Percentiles rank a stretch among this genome's conserved stretches.
These are phyloP conservation scores for Stichopus horrens DNA, from an alignment of 53 echinoderm and acorn worm genomes.

Conservation along the genomic window DNA sequence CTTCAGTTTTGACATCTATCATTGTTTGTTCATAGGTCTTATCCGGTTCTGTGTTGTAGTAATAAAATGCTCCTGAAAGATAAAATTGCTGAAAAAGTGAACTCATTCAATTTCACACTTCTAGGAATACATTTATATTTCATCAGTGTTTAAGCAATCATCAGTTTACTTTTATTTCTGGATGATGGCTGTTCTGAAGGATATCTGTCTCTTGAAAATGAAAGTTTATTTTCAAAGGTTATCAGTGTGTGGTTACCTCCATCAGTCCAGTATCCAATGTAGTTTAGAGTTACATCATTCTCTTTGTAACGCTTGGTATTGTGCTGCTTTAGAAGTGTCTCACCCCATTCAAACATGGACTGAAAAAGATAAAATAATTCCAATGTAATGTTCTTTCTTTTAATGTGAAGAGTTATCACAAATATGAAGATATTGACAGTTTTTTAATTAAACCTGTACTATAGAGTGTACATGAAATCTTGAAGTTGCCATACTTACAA, in stretches of 20 bases:
- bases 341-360: constrained; percentile 22
- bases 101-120: neutral
- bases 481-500: too few relatives aligned
- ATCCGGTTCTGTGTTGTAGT: constrained; percentile 51
- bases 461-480: too few relatives aligned
- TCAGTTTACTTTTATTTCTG: too few relatives aligned
- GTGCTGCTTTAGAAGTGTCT: constrained; percentile 25
- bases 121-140: neutral
- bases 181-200: too few relatives aligned
- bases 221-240: too few relatives aligned
- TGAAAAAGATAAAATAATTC: neutral
- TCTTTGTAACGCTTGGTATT: constrained; percentile 24
- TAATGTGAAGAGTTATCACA: too few relatives aligned
- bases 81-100: neutral
- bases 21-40: constrained; percentile 57
- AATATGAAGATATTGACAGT: too few relatives aligned
- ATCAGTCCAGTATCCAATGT: constrained; percentile 56
- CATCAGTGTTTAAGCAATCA: too few relatives aligned
- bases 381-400: too few relatives aligned
- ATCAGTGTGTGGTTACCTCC: constrained; percentile 7
- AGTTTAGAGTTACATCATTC: constrained; percentile 45
- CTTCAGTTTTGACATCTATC: constrained; percentile 51
- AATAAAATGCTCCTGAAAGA: constrained; percentile 58
- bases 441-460: too few relatives aligned
- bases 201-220: too few relatives aligned